Evolutionary conservation across 2,797 vertebrate species (phyloP).

Genomic region (Leptoclinus maculatus): DNA sequence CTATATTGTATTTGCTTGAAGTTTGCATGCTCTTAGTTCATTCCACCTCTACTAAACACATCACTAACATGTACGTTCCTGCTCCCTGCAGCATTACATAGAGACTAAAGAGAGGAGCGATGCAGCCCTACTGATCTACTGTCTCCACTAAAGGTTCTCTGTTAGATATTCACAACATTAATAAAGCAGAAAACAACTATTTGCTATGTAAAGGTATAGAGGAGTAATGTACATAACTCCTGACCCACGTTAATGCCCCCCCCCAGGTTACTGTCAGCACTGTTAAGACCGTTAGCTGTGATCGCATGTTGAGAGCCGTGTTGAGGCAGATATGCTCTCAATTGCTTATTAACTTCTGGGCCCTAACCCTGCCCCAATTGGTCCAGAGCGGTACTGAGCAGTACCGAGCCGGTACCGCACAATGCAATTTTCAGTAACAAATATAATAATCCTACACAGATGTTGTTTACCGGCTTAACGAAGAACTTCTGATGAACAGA

Average conservation of each 20-base stretch:
- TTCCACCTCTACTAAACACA: neutral
- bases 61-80: neutral
- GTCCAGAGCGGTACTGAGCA: too few relatives aligned
- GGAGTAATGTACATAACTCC: neutral
- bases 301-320: too few relatives aligned
- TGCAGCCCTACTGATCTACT: neutral
- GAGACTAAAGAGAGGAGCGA: neutral
- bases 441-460: too few relatives aligned
- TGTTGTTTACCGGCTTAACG: too few relatives aligned
- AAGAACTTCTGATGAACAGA: too few relatives aligned
- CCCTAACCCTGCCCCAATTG: too few relatives aligned
- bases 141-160: neutral
- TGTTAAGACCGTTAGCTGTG: neutral
- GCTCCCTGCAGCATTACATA: neutral
- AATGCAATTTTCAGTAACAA: too few relatives aligned
- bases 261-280: neutral
- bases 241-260: neutral
- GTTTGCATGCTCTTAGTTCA: neutral
- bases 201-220: neutral
- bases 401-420: too few relatives aligned
- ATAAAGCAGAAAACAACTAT: neutral
- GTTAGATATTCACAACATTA: neutral
- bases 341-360: too few relatives aligned
- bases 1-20: neutral
- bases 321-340: neutral